Percentiles rank a stretch among this genome's conserved stretches.
phyloP scores from a whole-genome alignment of 2,113 vertebrate species.

The Propithecus coquereli region DNA sequence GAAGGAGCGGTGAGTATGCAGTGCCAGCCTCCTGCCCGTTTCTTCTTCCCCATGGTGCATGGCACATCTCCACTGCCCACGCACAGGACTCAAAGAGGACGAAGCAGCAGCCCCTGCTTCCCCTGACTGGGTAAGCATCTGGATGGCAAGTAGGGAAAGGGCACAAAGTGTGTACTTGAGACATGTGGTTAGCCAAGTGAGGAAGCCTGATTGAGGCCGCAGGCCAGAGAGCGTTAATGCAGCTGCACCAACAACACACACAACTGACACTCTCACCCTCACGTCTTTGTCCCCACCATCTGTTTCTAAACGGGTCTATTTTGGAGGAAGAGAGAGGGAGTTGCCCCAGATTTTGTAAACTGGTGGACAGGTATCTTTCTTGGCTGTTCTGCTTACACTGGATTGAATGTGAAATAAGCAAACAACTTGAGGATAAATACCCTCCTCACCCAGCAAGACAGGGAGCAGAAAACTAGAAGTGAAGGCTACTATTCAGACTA shows the following conservation, averaged over 20 bases:
- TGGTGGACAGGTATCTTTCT: not conserved
- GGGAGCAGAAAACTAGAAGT: not conserved
- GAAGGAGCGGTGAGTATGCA: not conserved
- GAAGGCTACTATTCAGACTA: not conserved
- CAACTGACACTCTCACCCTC: not conserved
- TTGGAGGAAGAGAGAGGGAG: not conserved
- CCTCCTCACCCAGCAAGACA: not conserved
- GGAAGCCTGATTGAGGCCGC: not conserved
- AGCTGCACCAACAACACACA: not conserved
- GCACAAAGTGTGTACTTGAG: accelerated
- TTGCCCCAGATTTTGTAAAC: no score
- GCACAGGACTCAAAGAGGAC: not conserved
- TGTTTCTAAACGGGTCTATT: not conserved
- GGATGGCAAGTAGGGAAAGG: not conserved
- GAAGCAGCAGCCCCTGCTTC: not conserved
- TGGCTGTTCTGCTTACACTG: not conserved
- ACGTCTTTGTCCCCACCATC: accelerated
- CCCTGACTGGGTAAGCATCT: accelerated
- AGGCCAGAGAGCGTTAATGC: not conserved
- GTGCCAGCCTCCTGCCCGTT: no score
- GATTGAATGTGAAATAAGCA: not conserved
- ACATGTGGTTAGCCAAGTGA: accelerated
- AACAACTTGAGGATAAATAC: not conserved
- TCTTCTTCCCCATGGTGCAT: no score
- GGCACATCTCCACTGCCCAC: accelerated